Evolutionary conservation across 2,888 invertebrate genomes (phyloP).

Genomic region (Eurytoma californica): DNA sequence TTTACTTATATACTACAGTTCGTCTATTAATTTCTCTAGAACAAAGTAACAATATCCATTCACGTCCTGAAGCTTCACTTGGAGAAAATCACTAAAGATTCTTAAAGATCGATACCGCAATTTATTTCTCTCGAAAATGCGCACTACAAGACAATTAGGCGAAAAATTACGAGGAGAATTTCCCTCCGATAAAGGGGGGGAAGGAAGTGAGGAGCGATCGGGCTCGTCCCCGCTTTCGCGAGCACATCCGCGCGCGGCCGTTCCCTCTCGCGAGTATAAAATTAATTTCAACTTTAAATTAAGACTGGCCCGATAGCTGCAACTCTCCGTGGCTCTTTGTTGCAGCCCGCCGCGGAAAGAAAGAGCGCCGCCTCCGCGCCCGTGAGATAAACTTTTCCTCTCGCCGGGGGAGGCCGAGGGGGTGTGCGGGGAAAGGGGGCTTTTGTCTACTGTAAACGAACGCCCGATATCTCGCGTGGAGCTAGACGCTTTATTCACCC

Average conservation of each 20-base stretch:
- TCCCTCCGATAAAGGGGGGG: no score
- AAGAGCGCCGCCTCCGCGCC: slow-evolving; percentile 48
- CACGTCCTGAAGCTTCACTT: no score
- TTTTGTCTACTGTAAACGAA: slow-evolving; percentile 71
- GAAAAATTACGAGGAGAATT: no score
- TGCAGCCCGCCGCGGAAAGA: slow-evolving; percentile 57
- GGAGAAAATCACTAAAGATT: no score
- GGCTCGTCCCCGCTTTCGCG: background rate
- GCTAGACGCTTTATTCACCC: slow-evolving; percentile 23
- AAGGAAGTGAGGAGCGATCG: background rate
- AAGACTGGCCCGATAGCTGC: slow-evolving; percentile 73
- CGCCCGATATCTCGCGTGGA: slow-evolving; percentile 25
- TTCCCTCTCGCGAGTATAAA: slow-evolving; percentile 63
- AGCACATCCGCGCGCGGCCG: background rate
- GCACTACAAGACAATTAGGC: no score
- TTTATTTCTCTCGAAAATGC: no score
- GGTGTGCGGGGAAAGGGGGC: slow-evolving; percentile 58
- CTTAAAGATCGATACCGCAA: background rate
- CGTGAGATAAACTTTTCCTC: slow-evolving; percentile 49
- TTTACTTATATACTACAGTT: no score
- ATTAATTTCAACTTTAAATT: slow-evolving; percentile 76
- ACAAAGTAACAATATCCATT: no score
- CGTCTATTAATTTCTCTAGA: no score
- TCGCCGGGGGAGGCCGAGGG: slow-evolving; percentile 50
- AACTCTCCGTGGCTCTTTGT: slow-evolving; percentile 68